A percentile compares a stretch with the other conserved stretches of the same genome.
Conservation (phyloP, 2,888 invertebrate genomes). For the Heliothis peltigera region DNA sequence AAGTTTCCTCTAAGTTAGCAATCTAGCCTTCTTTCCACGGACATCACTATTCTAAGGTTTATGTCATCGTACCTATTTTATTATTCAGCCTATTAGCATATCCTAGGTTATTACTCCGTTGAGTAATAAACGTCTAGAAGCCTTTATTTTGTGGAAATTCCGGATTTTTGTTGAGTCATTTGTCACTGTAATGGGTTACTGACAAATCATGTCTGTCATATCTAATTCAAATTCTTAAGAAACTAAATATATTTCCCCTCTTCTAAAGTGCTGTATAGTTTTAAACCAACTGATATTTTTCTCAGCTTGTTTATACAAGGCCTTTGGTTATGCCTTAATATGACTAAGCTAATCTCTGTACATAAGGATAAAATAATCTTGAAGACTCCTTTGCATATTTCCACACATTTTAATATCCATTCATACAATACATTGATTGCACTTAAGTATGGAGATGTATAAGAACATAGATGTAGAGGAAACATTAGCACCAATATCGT, state of each 20-base stretch:
- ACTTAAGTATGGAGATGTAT: conserved; percentile 8
- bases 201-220: not conserved
- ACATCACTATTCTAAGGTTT: conserved; percentile 14
- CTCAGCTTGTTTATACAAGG: too few species aligned
- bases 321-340: too few species aligned
- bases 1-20: conserved; percentile 15
- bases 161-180: conserved; percentile 6
- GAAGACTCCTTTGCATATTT: conserved; percentile 13
- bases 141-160: conserved; percentile 11
- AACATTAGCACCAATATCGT: conserved; percentile 24
- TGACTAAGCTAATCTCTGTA: not conserved
- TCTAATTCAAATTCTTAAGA: too few species aligned
- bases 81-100: conserved; percentile 31
- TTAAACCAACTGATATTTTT: too few species aligned
- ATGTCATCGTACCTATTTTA: conserved; percentile 23
- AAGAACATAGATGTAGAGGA: conserved; percentile 4
- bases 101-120: conserved; percentile 14
- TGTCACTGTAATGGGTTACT: not conserved
- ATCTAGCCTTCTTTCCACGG: conserved; percentile 26
- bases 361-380: conserved; percentile 1
- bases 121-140: conserved; percentile 3
- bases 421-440: conserved; percentile 12
- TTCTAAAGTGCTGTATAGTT: too few species aligned
- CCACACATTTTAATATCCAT: conserved; percentile 4
- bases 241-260: too few species aligned